Base-by-base conservation (phyloP, 1,140 invertebrate genomes). In the Drosophila pectinifera region DNA sequence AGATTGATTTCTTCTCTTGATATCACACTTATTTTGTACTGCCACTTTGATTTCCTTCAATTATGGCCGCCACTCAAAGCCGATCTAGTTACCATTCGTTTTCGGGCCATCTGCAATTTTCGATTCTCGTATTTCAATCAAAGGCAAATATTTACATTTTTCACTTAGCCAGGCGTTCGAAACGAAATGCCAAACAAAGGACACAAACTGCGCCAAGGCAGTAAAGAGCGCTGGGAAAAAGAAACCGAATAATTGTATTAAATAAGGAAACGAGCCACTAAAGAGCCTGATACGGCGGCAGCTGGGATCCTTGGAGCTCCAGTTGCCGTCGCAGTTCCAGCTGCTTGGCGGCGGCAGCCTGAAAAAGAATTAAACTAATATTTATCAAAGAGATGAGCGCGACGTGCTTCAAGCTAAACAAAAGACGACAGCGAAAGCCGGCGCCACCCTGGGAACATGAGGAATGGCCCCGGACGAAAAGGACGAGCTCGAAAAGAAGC, bases 341-440 rank as follows among this genome's bases (percentile, higher is more conserved):
- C 42, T 49, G 20, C 61, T 63, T 63, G 51, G 46, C 42, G 49
- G 46, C 46, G 55, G 38, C 42, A 51, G 73, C 45, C 56, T 73
- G 63, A 61, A 54, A 82, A 78, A 54, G 84, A 80, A 84, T 88
- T 89, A 89, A 89, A 89, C 83, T 80, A 88, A 88, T 88, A 89
- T 88, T 88, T 88, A 89, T 88, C 80, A 88, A 89, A 88, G 83
- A 80, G 84, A 80, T 88, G 80, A 89, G 76, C 72, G 73, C 73
- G 80, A 89, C 80, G 80, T 83, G 80, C 83, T 89, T 73, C 78
- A 83, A 88, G 67, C 64, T 63, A 73, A 89, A 89, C 83, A 88
- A 88, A 88, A 78, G 83, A 68, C 63, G 73, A 77, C 73, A 82
- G 57, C 58, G 55, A 69, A 56, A 58, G 67, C 63, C 58, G 83